Evolutionary conservation across 2,113 vertebrate genomes (phyloP).

Genomic region (Hylia prasina): DNA sequence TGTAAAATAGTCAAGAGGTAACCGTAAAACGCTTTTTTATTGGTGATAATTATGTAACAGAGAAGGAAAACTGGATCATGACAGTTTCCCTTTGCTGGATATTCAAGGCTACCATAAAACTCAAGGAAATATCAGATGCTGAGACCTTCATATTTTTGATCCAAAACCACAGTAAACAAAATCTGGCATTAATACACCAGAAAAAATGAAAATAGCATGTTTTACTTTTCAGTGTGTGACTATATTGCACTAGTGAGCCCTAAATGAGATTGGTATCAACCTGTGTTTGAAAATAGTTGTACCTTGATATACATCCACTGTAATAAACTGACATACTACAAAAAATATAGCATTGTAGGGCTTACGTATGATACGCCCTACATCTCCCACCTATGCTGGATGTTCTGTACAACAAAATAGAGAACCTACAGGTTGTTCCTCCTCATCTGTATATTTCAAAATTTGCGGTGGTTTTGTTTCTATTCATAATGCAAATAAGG

Average conservation of each 20-base stretch:
- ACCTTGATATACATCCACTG: neutral
- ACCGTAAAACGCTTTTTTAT: slow-evolving; percentile 12
- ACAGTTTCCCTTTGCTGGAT: neutral
- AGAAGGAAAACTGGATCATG: neutral
- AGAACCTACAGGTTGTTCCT: neutral
- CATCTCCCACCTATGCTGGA: neutral
- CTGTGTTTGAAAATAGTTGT: neutral
- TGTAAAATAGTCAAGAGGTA: slow-evolving; percentile 16
- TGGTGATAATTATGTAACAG: neutral
- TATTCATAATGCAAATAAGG: neutral
- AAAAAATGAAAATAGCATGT: neutral
- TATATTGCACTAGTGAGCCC: neutral
- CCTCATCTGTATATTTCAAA: neutral
- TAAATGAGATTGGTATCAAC: neutral
- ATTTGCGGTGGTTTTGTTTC: neutral
- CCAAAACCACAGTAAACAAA: neutral
- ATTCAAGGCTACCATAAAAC: neutral
- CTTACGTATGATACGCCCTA: neutral
- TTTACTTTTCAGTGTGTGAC: neutral
- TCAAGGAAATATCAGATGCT: neutral
- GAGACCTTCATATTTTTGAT: neutral
- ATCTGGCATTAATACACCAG: neutral
- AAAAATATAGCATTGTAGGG: neutral
- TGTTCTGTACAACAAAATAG: neutral
- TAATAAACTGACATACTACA: neutral